Evolutionary conservation across 1,140 invertebrate genomes (phyloP), one percentile per base, ranked within the genome.

Genomic region (Chelonus insularis): DNA sequence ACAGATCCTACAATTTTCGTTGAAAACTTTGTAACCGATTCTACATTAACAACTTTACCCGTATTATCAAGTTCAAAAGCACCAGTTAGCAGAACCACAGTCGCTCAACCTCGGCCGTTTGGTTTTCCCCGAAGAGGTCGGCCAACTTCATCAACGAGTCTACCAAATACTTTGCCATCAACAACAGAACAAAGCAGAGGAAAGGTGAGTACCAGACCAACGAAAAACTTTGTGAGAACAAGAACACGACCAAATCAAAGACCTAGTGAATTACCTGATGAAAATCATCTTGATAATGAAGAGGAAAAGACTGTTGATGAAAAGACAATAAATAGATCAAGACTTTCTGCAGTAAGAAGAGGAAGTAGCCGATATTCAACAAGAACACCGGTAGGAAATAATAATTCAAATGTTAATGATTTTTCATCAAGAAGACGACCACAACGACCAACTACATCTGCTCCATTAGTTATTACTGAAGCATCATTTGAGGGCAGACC

Each of bases 81-180:
- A 20, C 72, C 66, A 62, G 66, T 64, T 66, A 78, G 79, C 29
- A 68, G 75, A 52, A 72, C 78, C 18, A 71, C 75, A 25, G 78
- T 84, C 51, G 83, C 83, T 58, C 83, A 83, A 73, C 83, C 83
- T 56, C 73, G 84, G 71, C 83, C 83, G n/a, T 84, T 84, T 65
- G 79, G 82, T 69, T 84, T 80, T 66, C 77, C 79, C 16, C 67
- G 74, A 63, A 72, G 83, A 70, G 76, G 64, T 64, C 68, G 72
- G 58, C 67, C 70, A 58, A 74, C 69, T 21, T 67, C 72, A 12
- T 69, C 82, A 58, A 65, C 75, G 21, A 72, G 76, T 52, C 69
- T 73, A 37, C 66, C 68, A 65, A 65, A 67, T 37, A 63, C 70
- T 21, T 75, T 79, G 54, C 50, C 73, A 34, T n/a, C 64, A 12